Evolutionary conservation across 2,888 invertebrate genomes (phyloP), one percentile per base, ranked within the genome.

Genomic region (Yponomeuta plumbellus): DNA sequence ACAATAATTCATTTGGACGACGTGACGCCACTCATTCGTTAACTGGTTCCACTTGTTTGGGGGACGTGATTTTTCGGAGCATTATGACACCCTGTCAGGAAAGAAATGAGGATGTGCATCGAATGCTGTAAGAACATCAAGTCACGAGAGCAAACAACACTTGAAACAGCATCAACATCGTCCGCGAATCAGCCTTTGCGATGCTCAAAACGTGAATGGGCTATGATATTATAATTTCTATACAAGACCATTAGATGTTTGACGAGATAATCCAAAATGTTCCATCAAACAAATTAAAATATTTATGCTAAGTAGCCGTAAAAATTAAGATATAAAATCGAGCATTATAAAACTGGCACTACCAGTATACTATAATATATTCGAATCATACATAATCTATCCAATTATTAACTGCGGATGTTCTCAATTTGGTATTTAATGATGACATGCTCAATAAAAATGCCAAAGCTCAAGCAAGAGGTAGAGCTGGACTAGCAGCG

Each of bases 1-100:
- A 89, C 88, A 89, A 90, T 90, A 87, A 90, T 89, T 90, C 90
- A 91, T 91, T 89, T 90, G 89, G 88, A 86, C 85, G 84, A 90
- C 88, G 89, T 90, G 90, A 89, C 82, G 90, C 88, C 89, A 88
- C 88, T 89, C 87, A 88, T 80, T 88, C 84, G 87, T 85, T 89
- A 86, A 88, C 88, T 85, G 81, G 84, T 80, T 79, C 82, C 78
- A 80, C 80, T 82, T 78, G 81, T 80, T 75, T 74, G 74, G 56
- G 66, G 71, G 78, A 81, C 80, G 81, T 81, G 81, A 80, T 83
- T 80, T 66, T 78, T 75, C 70, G 61, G 26, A 61, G 59, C 61
- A 11, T 52, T 52, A 13, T 3, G 44, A 52, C 17, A 52, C 44
- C 44, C 17, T 17, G 44, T 52, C 44, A 52, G 44, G 44, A 52